Evolutionary conservation across 2,113 vertebrate genomes (phyloP), one percentile per base, ranked within the genome.

Genomic region (Thymallus thymallus): DNA sequence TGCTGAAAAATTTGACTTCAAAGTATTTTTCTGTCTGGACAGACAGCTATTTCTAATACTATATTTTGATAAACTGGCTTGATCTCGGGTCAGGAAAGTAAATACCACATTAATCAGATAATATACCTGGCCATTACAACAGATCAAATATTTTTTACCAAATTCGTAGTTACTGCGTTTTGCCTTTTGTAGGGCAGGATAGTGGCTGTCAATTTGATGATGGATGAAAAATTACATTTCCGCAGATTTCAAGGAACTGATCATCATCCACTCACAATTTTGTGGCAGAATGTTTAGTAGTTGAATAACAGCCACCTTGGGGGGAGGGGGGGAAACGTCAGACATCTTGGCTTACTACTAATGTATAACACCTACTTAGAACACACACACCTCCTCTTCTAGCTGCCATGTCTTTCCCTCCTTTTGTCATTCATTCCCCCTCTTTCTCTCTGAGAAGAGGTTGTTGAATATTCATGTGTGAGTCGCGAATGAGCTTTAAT

Each of bases 191-290:
- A 3, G 35, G 35, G 35, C 35, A 51, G 16, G 14, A 51, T 65
- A 29, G 20, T 24, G 60, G 68, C 65, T 69, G 67, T 78, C 70
- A 48, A 4, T 23, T 35, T 23, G 16, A 29, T 72, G 16, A 82
- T 80, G 78, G 63, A 75, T 71, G 73, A 65, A 69, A 82, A 82
- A 86, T 84, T 84, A 68, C 78, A 58, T 83, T 76, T 84, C 58
- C 61, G 73, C 81, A 32, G 30, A 68, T 74, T 81, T 83, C 70
- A 75, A 79, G 73, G 55, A 35, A 69, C 79, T 81, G n/a, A n/a
- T n/a, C n/a, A n/a, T 72, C 24, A 26, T 13, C n/a, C 63, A 32
- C 72, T 55, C 58, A 30, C 32, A 22, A 48, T 64, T 74, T 72
- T 77, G 70, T 78, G 67, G 75, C 80, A 9, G 56, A 22, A 9